Base-by-base conservation (phyloP, 2,888 invertebrate genomes). In the Caenorhabditis wallacei region DNA sequence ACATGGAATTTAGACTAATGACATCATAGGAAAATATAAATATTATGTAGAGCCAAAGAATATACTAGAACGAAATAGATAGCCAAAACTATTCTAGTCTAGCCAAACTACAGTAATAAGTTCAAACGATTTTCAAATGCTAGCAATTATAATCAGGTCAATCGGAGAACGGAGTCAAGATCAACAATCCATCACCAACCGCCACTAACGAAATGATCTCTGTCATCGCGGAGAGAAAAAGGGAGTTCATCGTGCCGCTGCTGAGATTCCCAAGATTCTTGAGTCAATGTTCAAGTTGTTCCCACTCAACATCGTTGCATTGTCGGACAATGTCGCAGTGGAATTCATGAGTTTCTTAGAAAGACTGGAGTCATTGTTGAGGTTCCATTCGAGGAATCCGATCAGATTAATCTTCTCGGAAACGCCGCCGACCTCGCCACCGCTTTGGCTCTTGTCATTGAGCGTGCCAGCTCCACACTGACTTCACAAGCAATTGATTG, bases 401-500 rank as follows among this genome's bases (percentile, higher is more conserved):
- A 96, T 91, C 97, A 97, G 2, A 97, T 99, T 89, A 97, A 97
- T 4, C 94, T 99, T 71, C 85, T 98, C 89, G 94, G 94, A 95
- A 98, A 92, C 40, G 96, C 96, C 89, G 96, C 96, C 86, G 96
- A 96, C 91, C 95, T 99, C 89, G 98, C 98, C 81, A 94, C 95
- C 89, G 96, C 94, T 43, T 91, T 94, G 20, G 93, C 93, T 26
- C 91, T 93, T 84, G 94, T 94, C 46, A 94, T 93, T 87, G 88
- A 90, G 20, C 91, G 92, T 76, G 98, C 98, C 72, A 22, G 85
- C 85, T 68, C 97, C 97, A 7, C 95, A 96, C 84, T 98, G 98
- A 98, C 95, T 98, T 88, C 98, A 98, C 93, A 96, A 97, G 92
- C 97, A 97, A 92, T 96, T 99, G 85, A 98, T 98, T 92, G 99